Percentiles rank a stretch among this genome's conserved stretches.
Conservation (phyloP, 2,888 invertebrate species). For the Oscheius sp. region DNA sequence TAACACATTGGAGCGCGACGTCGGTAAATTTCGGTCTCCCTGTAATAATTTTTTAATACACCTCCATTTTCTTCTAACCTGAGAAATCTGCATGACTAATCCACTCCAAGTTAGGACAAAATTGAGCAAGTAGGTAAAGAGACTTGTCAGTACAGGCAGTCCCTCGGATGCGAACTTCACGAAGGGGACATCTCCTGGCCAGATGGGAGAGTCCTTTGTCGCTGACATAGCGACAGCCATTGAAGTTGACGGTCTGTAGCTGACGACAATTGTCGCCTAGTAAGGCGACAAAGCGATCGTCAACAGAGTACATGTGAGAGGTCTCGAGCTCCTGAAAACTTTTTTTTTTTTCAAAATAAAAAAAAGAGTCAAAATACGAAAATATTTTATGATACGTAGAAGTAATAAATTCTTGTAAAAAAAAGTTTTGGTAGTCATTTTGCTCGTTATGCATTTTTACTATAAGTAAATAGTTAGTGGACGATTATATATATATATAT, state of each 20-base stretch:
- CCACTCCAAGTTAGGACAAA: constrained; percentile 69
- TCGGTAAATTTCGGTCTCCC: constrained; percentile 67
- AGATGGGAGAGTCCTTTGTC: constrained; percentile 67
- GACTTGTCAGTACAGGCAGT: constrained; percentile 68
- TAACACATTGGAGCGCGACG: constrained; percentile 63
- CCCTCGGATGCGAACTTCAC: constrained; percentile 68
- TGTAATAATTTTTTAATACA: constrained; percentile 28
- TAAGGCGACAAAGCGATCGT: constrained; percentile 66
- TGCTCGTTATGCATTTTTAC: too few species aligned
- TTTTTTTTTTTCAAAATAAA: background rate
- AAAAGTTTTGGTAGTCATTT: too few species aligned
- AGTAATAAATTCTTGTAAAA: too few species aligned
- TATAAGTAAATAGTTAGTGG: too few species aligned
- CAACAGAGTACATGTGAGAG: constrained; percentile 67
- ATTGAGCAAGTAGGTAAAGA: constrained; percentile 66
- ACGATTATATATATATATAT: too few species aligned
- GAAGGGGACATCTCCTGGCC: constrained; percentile 62
- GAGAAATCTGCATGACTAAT: constrained; percentile 67
- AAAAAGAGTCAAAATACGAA: background rate
- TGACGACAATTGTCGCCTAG: constrained; percentile 64
- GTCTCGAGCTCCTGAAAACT: constrained; percentile 62
- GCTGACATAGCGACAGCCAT: constrained; percentile 67
- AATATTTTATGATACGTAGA: too few species aligned
- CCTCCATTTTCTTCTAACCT: constrained; percentile 7
- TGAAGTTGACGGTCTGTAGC: constrained; percentile 63